phyloP scores from a whole-genome alignment of 2,113 vertebrate genomes.

The Suricata suricatta region DNA sequence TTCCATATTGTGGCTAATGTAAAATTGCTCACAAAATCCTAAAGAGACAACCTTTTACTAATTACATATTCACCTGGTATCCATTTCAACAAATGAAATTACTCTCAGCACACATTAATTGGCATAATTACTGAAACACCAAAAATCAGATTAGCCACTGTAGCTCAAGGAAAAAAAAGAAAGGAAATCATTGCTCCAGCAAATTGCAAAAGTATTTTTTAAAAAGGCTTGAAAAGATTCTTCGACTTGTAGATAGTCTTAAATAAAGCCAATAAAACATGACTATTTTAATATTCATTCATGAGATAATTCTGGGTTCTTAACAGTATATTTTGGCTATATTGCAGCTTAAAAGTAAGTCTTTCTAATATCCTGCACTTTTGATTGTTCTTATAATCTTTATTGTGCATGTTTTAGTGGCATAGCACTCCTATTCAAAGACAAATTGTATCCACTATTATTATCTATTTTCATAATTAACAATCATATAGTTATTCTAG shows the following conservation, averaged over 20 bases:
- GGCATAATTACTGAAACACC: conserved; percentile 78
- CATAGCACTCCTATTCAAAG: conserved; percentile 4
- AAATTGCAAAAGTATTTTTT: conserved; percentile 66
- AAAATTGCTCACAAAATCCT: conserved; percentile 36
- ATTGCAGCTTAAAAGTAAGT: conserved; percentile 49
- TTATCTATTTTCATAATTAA: conserved; percentile 70
- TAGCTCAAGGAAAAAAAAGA: conserved; percentile 63
- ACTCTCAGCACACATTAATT: conserved; percentile 72
- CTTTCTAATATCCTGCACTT: conserved; percentile 75
- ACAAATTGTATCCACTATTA: conserved; percentile 1
- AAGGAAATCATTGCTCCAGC: conserved; percentile 71
- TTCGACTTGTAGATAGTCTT: conserved; percentile 79
- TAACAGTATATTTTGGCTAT: conserved; percentile 49
- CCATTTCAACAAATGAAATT: conserved; percentile 80
- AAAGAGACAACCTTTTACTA: conserved; percentile 59
- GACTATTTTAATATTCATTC: conserved; percentile 79
- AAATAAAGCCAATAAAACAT: conserved; percentile 82
- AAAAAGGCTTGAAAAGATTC: conserved; percentile 67
- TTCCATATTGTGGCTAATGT: conserved; percentile 33
- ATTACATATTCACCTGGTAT: conserved; percentile 75
- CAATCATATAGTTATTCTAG: conserved; percentile 53
- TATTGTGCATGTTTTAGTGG: conserved; percentile 53
- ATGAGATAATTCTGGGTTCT: conserved; percentile 73
- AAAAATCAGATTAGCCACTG: conserved; percentile 80
- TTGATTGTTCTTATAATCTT: conserved; percentile 67